These are phyloP conservation scores for Stegodyphus dumicola DNA, from an alignment of 1,140 invertebrate species.

Conservation along the genomic window DNA sequence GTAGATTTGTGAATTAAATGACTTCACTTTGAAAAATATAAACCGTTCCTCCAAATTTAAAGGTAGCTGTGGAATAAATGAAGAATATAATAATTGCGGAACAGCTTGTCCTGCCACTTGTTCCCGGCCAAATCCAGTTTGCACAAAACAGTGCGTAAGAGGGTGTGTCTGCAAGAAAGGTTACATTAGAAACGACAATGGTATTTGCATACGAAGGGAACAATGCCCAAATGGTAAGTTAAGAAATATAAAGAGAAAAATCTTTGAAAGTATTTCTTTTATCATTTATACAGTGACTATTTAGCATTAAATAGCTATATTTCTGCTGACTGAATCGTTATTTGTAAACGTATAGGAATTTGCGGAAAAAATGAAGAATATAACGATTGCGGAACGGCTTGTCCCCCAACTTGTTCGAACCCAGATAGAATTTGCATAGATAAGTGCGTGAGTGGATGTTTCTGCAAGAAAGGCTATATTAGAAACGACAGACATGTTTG, in stretches of 20 bases:
- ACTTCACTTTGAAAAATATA: too few species aligned
- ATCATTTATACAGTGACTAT: too few species aligned
- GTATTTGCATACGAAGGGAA: slow-evolving; percentile 23
- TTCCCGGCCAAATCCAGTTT: neutral
- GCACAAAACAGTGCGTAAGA: slow-evolving; percentile 7
- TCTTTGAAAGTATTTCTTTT: too few species aligned
- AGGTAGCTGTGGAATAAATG: slow-evolving; percentile 7
- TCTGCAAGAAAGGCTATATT: slow-evolving; percentile 35
- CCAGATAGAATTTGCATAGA: neutral
- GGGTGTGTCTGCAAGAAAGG: slow-evolving; percentile 53
- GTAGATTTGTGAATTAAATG: too few species aligned
- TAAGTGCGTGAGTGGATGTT: slow-evolving; percentile 40
- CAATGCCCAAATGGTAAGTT: neutral
- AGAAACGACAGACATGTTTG: slow-evolving; percentile 20
- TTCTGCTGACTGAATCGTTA: too few species aligned
- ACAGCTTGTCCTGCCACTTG: slow-evolving; percentile 35
- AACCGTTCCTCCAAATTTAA: neutral
- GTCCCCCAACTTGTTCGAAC: slow-evolving; percentile 25
- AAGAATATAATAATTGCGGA: slow-evolving; percentile 32
- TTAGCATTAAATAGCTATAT: too few species aligned
- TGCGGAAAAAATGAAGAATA: slow-evolving; percentile 24
- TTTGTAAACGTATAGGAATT: neutral
- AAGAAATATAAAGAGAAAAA: too few species aligned
- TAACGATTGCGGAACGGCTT: slow-evolving; percentile 34
- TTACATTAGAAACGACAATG: slow-evolving; percentile 23